Evolutionary conservation across 2,113 vertebrate genomes (phyloP).

Genomic region (Bolborhynchus lineola): DNA sequence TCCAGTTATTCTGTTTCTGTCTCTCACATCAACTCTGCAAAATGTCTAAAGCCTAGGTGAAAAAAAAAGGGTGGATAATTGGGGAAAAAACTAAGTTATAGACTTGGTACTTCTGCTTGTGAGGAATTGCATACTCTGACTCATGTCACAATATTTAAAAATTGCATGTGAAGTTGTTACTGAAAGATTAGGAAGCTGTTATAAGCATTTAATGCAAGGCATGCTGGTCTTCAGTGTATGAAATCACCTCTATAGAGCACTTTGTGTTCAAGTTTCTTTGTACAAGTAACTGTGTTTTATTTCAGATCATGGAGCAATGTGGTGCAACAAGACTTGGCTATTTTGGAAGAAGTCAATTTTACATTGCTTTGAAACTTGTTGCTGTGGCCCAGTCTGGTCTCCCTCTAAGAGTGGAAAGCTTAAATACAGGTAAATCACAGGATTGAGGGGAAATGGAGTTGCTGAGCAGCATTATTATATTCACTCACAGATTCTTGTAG

Average conservation of each 20-base stretch:
- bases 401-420: slow-evolving; percentile 93
- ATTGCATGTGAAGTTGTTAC: neutral
- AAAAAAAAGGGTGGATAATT: neutral
- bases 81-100: neutral
- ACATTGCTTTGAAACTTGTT: slow-evolving; percentile 97
- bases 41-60: neutral
- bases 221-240: neutral
- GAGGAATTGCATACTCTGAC: neutral
- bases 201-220: neutral
- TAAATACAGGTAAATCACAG: slow-evolving; percentile 89
- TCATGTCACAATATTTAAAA: neutral
- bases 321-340: slow-evolving; percentile 96
- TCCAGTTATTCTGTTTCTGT: neutral
- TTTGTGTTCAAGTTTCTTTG: neutral
- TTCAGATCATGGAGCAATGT: slow-evolving; percentile 93
- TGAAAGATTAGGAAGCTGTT: neutral
- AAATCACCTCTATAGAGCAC: neutral
- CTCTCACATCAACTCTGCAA: neutral
- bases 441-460: fast-evolving
- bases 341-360: slow-evolving; percentile 98
- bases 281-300: slow-evolving; percentile 37
- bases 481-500: neutral
- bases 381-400: slow-evolving; percentile 95
- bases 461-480: neutral
- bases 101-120: neutral